Evolutionary conservation across 2,797 vertebrate species (phyloP), one percentile per base, ranked within the genome.

Genomic region (Amniataba percoides): DNA sequence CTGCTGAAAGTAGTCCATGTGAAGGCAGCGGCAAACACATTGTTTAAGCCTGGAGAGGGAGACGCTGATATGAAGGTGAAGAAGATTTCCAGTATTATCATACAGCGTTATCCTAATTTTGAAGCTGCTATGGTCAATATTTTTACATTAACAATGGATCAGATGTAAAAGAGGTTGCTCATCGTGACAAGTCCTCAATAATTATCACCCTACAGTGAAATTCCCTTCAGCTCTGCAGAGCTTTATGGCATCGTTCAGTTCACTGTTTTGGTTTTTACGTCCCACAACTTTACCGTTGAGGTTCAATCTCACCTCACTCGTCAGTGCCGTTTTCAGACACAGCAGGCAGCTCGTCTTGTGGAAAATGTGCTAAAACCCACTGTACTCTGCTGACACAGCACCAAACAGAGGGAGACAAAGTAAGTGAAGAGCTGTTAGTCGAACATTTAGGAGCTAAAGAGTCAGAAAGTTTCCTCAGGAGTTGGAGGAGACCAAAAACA

Each of bases 21-120:
- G 48, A 78, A 80, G 71, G 51, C 59, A 74, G 58, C 3, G 12
- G 63, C 75, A 66, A 71, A 78, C 72, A 74, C 5, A 43, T 21
- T 64, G 63, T 81, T 58, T 71, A 43, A 59, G 23, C 43, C 60
- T 68, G 59, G 14, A 66, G 66, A 76, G 40, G 43, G 51, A 58
- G n/a, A 49, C 34, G 59, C 62, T 23, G 8, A 70, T 16, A 60
- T 60, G 23, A 73, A 75, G 21, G 56, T 14, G n/a, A 60, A 21
- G 39, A 39, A 48, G 74, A 72, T 36, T 25, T 19, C 27, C 27
- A 27, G 1, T 21, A 25, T 18, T 23, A 36, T 13, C 8, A 21
- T 14, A 25, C 27, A 19, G 12, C 12, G 3, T 19, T 66, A 31
- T 7, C n/a, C 51, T 12, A 14, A 69, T 39, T 71, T 62, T 48